These are phyloP conservation scores for Lissonota sp. DNA, from an alignment of 2,888 invertebrate genomes.

Conservation along the genomic window DNA sequence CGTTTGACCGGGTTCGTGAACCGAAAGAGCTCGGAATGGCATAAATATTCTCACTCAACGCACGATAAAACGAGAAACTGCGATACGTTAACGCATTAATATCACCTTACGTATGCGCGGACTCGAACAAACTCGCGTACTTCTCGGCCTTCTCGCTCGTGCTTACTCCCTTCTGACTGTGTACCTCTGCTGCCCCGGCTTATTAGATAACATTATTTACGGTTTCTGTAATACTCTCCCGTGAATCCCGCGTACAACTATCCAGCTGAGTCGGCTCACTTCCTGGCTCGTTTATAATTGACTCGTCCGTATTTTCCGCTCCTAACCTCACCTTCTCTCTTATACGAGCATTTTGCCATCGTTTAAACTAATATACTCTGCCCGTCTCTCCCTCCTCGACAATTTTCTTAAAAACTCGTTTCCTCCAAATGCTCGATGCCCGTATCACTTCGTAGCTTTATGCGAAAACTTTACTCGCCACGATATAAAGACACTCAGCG, in stretches of 20 bases:
- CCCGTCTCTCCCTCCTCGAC: constrained; percentile 3
- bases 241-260: constrained; percentile 26
- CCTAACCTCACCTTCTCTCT: constrained; percentile 25
- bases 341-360: background rate
- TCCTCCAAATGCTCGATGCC: background rate
- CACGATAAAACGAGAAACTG: constrained; percentile 42
- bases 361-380: background rate
- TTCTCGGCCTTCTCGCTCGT: background rate
- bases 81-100: constrained; percentile 53
- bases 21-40: constrained; percentile 15
- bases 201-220: constrained; percentile 63
- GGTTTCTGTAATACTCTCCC: constrained; percentile 57
- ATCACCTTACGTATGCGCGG: constrained; percentile 17
- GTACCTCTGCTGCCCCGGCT: constrained; percentile 43
- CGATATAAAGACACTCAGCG: constrained; percentile 26
- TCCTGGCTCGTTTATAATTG: constrained; percentile 59
- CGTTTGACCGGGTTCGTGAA: no score
- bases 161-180: constrained; percentile 35
- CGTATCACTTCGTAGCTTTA: background rate
- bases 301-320: constrained; percentile 50
- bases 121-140: constrained; percentile 4
- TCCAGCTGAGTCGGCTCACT: constrained; percentile 37
- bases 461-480: constrained; percentile 2
- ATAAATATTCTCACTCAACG: constrained; percentile 47
- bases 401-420: constrained; percentile 48